Base-by-base conservation (phyloP, 1,140 invertebrate species). In the Diploscapter pachys region DNA sequence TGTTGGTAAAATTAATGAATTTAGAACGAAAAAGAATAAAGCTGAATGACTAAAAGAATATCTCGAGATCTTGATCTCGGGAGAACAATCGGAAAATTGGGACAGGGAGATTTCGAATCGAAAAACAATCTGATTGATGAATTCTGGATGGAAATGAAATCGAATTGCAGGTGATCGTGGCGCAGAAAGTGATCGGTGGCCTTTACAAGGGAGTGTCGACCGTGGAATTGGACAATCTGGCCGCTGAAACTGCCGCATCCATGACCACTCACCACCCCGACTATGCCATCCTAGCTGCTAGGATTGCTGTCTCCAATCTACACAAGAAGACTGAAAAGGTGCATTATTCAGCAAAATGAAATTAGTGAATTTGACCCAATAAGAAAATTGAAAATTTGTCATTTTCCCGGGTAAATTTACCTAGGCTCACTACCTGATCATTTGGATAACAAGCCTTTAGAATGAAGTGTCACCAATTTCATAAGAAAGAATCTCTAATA, bases 201-300 rank as follows among this genome's bases (percentile, higher is more conserved):
- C 88, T 99, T 3, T 98, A 96, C 86, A 90, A 92, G 80, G 96
- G 96, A n/a, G 94, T 98, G 3, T 95, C 93, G 48, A 98, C 96
- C 4, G 91, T 95, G 0, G 94, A 98, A 86, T 87, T 98, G 79
- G 96, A 98, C 87, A 98, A 97, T 87, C 88, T 99, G 72, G 94
- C 95, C 69, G 95, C 96, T 2, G 95, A 99, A 89, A 98, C 92
- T 75, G 93, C 94, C 62, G 95, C 95, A 13, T 93, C 91, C 31
- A 93, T 97, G 92, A 96, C 95, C 0, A 96, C 93, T 4, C 91
- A 93, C 83, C 96, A 99, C 89, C 93, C 95, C 0, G 95, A 99
- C 88, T 98, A 98, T 90, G 95, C 95, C 5, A 90, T 93, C 77
- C 88, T 99, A 63, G 96, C 96, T 73, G 96, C 95, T 50, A 89